Conservation (phyloP, 1,140 invertebrate genomes). For the Paraescarpia echinospica region DNA sequence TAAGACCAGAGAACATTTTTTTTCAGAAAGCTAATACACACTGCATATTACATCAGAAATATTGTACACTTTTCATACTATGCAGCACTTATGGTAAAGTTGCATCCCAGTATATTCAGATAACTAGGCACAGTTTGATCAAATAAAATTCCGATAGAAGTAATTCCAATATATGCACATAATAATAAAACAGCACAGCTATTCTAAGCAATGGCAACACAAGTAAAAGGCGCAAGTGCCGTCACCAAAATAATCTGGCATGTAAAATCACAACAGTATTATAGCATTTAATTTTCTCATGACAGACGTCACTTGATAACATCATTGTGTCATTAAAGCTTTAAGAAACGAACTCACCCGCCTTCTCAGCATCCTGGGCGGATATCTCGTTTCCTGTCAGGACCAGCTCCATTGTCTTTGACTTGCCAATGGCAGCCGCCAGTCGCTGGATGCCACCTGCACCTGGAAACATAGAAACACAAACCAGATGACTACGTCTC, state of each 20-base stretch:
- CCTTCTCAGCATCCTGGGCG: conserved; percentile 87
- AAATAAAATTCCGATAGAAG: neutral
- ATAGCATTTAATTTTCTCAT: too few species aligned
- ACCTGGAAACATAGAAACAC: conserved; percentile 61
- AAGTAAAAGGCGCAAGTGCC: too few species aligned
- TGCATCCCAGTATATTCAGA: too few species aligned
- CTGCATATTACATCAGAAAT: too few species aligned
- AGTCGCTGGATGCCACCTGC: conserved; percentile 96
- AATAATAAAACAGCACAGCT: too few species aligned
- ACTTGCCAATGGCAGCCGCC: conserved; percentile 87
- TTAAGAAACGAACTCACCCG: conserved; percentile 62
- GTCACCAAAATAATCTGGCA: too few species aligned
- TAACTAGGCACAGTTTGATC: neutral
- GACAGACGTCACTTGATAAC: neutral
- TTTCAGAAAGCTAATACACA: too few species aligned
- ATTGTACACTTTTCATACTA: too few species aligned
- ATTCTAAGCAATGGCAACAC: too few species aligned
- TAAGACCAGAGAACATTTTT: too few species aligned
- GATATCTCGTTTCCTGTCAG: conserved; percentile 88
- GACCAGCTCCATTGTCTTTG: conserved; percentile 98
- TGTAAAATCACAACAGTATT: too few species aligned
- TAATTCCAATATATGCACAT: neutral
- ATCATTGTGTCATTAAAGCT: neutral
- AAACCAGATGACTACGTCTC: neutral
- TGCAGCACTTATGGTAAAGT: too few species aligned